Evolutionary conservation across 2,888 invertebrate species (phyloP).

Genomic region (Creontiades dilutus): DNA sequence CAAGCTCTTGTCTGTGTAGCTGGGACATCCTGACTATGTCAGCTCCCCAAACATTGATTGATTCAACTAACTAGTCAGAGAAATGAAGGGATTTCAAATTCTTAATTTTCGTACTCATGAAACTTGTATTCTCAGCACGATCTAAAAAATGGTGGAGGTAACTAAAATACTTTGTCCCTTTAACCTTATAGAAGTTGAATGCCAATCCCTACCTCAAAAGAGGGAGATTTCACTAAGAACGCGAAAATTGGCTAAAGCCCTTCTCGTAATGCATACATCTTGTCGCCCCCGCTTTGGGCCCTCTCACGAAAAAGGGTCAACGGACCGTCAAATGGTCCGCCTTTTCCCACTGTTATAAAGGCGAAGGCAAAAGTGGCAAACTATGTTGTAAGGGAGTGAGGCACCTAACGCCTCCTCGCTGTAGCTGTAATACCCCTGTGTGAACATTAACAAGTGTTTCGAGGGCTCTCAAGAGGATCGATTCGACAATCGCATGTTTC

Average conservation of each 20-base stretch:
- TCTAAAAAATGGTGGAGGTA: no score
- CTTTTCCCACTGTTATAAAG: slow-evolving; percentile 32
- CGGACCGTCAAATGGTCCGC: slow-evolving; percentile 62
- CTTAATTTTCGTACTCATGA: no score
- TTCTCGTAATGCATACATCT: slow-evolving; percentile 60
- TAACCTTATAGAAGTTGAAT: background rate
- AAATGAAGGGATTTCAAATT: no score
- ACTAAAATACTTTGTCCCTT: no score
- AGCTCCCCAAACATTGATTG: no score
- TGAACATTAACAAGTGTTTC: slow-evolving; percentile 67
- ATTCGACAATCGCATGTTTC: slow-evolving; percentile 58
- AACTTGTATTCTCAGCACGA: no score
- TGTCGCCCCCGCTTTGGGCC: slow-evolving; percentile 13
- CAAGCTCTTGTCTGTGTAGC: no score
- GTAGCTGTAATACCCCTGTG: slow-evolving; percentile 56
- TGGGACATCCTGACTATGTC: no score
- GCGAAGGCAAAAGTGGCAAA: slow-evolving; percentile 63
- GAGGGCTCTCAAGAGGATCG: slow-evolving; percentile 54
- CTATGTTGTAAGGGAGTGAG: slow-evolving; percentile 52
- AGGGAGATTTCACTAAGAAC: slow-evolving; percentile 15
- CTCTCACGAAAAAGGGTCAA: slow-evolving; percentile 37
- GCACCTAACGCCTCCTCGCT: background rate
- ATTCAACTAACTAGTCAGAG: no score
- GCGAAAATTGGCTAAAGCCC: slow-evolving; percentile 11
- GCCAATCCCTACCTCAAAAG: background rate